Evolutionary conservation across 2,113 vertebrate species (phyloP), one percentile per base, ranked within the genome.

Genomic region (Lagopus leucura): DNA sequence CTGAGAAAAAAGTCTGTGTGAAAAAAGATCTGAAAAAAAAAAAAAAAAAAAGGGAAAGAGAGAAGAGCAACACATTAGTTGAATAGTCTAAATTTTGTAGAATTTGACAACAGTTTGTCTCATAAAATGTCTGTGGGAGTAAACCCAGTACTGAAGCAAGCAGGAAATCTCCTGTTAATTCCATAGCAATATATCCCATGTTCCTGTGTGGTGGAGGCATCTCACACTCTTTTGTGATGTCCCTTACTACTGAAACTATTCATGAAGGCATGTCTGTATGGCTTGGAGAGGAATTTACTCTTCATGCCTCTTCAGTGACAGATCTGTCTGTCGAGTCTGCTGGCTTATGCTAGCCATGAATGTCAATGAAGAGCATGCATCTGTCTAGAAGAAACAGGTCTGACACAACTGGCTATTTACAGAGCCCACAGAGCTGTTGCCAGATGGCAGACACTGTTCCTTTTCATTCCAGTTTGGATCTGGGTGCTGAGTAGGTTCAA

Each of bases 391-490:
- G 80, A 86, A 90, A 67, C 43, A 43, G 40, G 12, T 36, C 61
- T 93, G 81, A 70, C 73, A 90, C 5, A 8, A 21, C 24, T 4
- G 5, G 12, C 40, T 79, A 43, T 22, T 57, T 65, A 24, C 61
- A 78, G 57, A 64, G 63, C 11, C 14, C 22, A 57, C 48, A 76
- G 63, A 76, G 42, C 19, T 67, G 40, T 11, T 65, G 54, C 52
- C 89, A 94, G 94, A 89, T 84, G 70, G 73, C 63, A 93, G 66
- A 42, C n/a, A 7, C 69, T 83, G 74, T 63, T 89, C 21, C 15
- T 48, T 48, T 65, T 84, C 84, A 73, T 42, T n/a, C 40, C 18
- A 17, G 40, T 18, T 47, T 52, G 32, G 30, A 66, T 9, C 10
- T 20, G 69, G 32, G 75, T 36, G 24, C 36, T 25, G 19, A 4